These are phyloP conservation scores for Pyrgilauda ruficollis DNA, from an alignment of 2,113 vertebrate genomes.

Conservation along the genomic window DNA sequence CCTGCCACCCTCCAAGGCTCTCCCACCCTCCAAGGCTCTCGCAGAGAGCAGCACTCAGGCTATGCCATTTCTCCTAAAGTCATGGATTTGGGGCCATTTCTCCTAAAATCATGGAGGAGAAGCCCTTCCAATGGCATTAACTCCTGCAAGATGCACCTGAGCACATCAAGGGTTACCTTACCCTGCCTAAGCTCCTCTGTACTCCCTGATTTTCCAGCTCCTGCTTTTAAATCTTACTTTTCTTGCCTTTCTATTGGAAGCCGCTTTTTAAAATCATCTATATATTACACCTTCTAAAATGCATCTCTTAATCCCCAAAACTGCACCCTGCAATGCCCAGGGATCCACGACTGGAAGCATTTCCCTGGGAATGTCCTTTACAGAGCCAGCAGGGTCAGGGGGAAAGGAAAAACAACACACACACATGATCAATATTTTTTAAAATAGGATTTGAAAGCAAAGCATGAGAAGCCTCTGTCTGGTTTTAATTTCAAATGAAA, in stretches of 20 bases:
- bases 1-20: not conserved
- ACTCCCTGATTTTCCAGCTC: not conserved
- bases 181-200: not conserved
- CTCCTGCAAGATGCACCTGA: not conserved
- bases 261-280: not conserved
- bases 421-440: not conserved
- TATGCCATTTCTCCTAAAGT: not conserved
- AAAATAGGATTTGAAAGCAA: not conserved
- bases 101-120: fast-evolving
- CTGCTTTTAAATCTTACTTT: not conserved
- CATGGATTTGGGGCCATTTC: not conserved
- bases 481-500: not conserved
- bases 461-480: not conserved
- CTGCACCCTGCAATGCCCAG: not conserved
- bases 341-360: not conserved
- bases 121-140: not conserved
- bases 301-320: not conserved
- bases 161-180: not conserved
- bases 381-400: not conserved
- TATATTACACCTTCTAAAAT: not conserved
- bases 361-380: not conserved
- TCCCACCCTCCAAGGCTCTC: not conserved
- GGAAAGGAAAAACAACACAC: not conserved
- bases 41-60: not conserved
- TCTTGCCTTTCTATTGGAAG: not conserved